These are phyloP conservation scores for Pedionomus torquatus DNA, from an alignment of 2,113 vertebrate species.

Conservation along the genomic window DNA sequence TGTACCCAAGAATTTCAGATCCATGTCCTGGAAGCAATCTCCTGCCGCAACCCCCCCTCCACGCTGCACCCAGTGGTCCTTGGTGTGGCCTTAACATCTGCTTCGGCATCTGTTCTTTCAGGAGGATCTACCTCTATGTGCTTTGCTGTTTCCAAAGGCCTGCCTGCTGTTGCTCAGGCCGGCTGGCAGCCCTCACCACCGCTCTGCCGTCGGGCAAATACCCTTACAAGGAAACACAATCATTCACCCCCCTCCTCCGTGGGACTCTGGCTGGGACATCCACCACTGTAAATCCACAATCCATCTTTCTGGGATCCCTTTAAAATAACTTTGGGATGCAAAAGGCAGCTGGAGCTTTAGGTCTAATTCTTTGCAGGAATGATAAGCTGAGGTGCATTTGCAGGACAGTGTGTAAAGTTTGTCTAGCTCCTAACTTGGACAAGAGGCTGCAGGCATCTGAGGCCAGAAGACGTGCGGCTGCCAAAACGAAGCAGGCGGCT, in stretches of 20 bases:
- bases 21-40: background rate
- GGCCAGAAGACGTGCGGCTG: background rate
- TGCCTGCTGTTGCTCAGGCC: background rate
- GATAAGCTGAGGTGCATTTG: background rate
- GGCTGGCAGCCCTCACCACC: background rate
- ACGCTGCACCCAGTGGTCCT: fast-evolving
- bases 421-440: slow-evolving; percentile 28
- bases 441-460: background rate
- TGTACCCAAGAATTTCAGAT: background rate
- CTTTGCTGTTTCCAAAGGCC: background rate
- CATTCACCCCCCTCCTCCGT: fast-evolving
- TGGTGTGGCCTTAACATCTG: background rate
- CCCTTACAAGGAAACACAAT: background rate
- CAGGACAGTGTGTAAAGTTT: background rate
- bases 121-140: background rate
- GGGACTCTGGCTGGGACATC: background rate
- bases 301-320: background rate
- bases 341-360: background rate
- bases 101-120: background rate
- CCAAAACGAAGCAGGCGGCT: slow-evolving; percentile 16
- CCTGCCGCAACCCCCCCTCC: background rate
- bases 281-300: background rate
- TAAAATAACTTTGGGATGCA: background rate
- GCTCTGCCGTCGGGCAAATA: fast-evolving
- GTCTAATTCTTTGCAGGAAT: background rate